Base-by-base conservation (phyloP, 37 sponge, comb jelly and placozoan genomes). In the Corticium candelabrum region DNA sequence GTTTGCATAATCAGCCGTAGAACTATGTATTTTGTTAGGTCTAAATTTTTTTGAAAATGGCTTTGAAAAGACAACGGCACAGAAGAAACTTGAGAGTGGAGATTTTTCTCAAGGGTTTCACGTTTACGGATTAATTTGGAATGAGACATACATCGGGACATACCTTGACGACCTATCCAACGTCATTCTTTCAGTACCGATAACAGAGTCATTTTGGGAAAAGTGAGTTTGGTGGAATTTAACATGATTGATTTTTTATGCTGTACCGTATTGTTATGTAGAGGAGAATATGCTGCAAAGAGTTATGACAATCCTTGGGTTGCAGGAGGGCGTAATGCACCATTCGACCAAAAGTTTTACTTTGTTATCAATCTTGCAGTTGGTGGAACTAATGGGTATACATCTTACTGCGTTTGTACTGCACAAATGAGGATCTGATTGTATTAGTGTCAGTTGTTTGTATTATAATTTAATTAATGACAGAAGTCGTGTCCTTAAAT, bases 81-180 rank as follows among this genome's bases (percentile, higher is more conserved):
- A n/a, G n/a, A 75, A 36, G 40, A 40, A 3, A 75, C 27, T 40
- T 4, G 39, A 3, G n/a, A 40, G 39, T 3, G 4, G 37, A 7
- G 90, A 86, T 56, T 68, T 83, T 37, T 84, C 74, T 38, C 79
- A 50, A 30, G 86, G 86, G 37, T 89, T 89, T 37, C 90, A 86
- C 79, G 41, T 50, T 0, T 86, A 83, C 40, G 86, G 90, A 5
- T 37, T 89, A 2, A 80, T 89, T 32, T 86, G 86, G 90, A 86
- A 86, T 56, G 90, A 89, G 76, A 86, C 90, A 0, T 86, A 89
- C 80, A 82, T 89, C 2, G 87, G 86, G 3, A 82, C 87, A 2
- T 90, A 90, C 40, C 57, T 90, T 7, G 90, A 90, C 40, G 35
- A 80, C 30, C 82, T 78, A 68, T 15, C 72, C 0, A 83, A 90